A percentile compares a stretch with the other conserved stretches of the same genome.
phyloP scores from a whole-genome alignment of 92 coral and sea anemone species.

The Micromussa lordhowensis region DNA sequence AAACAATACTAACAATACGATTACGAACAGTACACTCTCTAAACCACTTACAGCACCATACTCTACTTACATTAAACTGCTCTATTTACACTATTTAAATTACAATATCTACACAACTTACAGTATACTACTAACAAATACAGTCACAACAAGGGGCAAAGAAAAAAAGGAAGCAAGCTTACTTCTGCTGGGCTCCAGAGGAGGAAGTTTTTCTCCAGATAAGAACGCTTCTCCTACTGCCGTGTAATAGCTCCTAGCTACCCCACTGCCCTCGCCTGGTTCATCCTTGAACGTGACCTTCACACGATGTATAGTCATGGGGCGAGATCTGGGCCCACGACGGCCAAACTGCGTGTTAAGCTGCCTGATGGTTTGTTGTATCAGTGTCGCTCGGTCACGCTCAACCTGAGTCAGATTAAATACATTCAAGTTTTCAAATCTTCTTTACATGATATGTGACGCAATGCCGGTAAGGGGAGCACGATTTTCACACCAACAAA shows the following conservation, averaged over 20 bases:
- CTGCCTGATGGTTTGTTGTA: constrained; percentile 93
- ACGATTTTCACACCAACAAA: neutral
- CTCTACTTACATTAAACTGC: too few species aligned
- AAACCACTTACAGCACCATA: too few species aligned
- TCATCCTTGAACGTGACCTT: constrained; percentile 97
- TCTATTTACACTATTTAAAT: too few species aligned
- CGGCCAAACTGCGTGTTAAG: constrained; percentile 96
- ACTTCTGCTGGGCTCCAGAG: constrained; percentile 83
- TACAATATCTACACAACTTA: too few species aligned
- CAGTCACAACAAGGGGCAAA: too few species aligned
- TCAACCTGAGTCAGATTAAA: constrained; percentile 70
- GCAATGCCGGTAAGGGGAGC: too few species aligned
- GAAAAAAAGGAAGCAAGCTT: constrained; percentile 30
- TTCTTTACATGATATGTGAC: too few species aligned
- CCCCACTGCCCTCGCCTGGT: constrained; percentile 99
- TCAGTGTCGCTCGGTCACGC: constrained; percentile 85
- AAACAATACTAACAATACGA: too few species aligned
- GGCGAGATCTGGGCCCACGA: constrained; percentile 93
- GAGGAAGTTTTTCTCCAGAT: constrained; percentile 92
- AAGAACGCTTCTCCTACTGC: constrained; percentile 94
- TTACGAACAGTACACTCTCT: too few species aligned
- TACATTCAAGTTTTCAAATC: neutral
- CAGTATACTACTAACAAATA: too few species aligned
- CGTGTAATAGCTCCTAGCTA: constrained; percentile 95
- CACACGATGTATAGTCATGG: constrained; percentile 95